Percentiles rank a stretch among this genome's conserved stretches.
Evolutionary conservation across 2,113 vertebrate species (phyloP).

Genomic region (Erythrolamprus reginae): DNA sequence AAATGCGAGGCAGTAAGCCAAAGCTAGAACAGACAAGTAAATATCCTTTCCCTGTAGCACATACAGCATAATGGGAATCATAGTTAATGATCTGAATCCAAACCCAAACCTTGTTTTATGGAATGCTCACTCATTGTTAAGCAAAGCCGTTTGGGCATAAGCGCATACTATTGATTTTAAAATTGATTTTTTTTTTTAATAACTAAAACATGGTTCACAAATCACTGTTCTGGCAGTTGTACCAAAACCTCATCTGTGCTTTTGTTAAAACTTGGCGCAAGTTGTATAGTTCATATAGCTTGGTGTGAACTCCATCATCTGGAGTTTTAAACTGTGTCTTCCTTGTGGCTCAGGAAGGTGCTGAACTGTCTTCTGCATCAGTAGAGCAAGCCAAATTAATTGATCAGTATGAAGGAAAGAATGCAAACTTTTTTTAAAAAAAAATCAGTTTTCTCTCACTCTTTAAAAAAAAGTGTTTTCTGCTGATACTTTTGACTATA

Average conservation of each 20-base stretch:
- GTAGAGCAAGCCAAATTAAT: conserved; percentile 37
- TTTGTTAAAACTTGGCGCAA: conserved; percentile 24
- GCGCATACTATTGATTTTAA: conserved; percentile 66
- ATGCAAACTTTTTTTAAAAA: conserved; percentile 30
- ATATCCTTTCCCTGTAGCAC: conserved; percentile 55
- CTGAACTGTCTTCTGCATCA: not conserved
- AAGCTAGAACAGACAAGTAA: conserved; percentile 61
- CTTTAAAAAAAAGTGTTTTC: conserved; percentile 48
- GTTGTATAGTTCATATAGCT: conserved; percentile 3
- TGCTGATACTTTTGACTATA: conserved; percentile 61
- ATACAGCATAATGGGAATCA: conserved; percentile 60
- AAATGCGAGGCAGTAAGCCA: conserved; percentile 56
- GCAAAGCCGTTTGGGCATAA: conserved; percentile 64
- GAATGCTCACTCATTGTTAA: conserved; percentile 70
- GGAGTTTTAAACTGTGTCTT: not conserved
- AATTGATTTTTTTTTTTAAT: conserved; percentile 62
- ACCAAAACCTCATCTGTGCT: conserved; percentile 26
- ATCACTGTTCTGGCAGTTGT: conserved; percentile 55
- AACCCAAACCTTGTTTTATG: conserved; percentile 63
- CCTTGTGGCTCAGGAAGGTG: not conserved
- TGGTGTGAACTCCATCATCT: conserved; percentile 13
- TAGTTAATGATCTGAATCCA: conserved; percentile 70
- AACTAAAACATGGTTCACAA: conserved; percentile 56
- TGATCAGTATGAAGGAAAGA: conserved; percentile 27
- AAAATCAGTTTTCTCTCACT: conserved; percentile 42